phyloP scores from a whole-genome alignment of 2,797 vertebrate genomes.

The Danio tinwini region DNA sequence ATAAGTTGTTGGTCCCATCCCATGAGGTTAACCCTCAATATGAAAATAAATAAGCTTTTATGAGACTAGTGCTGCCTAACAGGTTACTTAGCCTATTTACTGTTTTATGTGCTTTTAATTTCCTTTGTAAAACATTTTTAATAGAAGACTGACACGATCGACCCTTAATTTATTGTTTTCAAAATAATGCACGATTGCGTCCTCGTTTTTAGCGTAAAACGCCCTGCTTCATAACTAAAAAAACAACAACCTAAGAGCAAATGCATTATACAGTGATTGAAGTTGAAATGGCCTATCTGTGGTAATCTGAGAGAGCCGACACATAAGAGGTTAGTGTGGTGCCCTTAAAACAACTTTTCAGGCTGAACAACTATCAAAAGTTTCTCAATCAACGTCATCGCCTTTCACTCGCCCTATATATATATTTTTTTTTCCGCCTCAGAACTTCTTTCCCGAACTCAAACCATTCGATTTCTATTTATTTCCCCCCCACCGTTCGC shows the following conservation, averaged over 20 bases:
- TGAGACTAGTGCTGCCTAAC: background rate
- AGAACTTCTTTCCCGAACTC: conserved; percentile 77
- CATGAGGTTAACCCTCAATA: too few relatives aligned
- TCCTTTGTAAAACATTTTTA: background rate
- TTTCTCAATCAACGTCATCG: conserved; percentile 82
- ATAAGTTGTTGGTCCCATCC: too few relatives aligned
- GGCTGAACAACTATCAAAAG: conserved; percentile 82
- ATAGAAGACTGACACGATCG: background rate
- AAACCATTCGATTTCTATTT: conserved; percentile 85
- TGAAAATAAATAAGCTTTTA: background rate
- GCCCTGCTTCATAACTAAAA: background rate
- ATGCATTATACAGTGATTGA: conserved; percentile 14
- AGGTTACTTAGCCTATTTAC: background rate
- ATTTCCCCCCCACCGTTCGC: conserved; percentile 57
- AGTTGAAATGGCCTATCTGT: conserved; percentile 29
- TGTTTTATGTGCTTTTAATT: background rate
- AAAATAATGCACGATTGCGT: background rate
- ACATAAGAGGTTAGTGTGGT: conserved; percentile 32
- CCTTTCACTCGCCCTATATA: conserved; percentile 70
- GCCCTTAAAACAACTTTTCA: conserved; percentile 77
- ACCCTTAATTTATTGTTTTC: background rate
- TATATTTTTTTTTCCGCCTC: conserved; percentile 80
- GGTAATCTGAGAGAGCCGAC: conserved; percentile 46
- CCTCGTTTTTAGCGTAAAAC: background rate
- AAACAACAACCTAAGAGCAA: background rate